Conservation (phyloP, 1,140 invertebrate species). For the Drosophila nikananu region DNA sequence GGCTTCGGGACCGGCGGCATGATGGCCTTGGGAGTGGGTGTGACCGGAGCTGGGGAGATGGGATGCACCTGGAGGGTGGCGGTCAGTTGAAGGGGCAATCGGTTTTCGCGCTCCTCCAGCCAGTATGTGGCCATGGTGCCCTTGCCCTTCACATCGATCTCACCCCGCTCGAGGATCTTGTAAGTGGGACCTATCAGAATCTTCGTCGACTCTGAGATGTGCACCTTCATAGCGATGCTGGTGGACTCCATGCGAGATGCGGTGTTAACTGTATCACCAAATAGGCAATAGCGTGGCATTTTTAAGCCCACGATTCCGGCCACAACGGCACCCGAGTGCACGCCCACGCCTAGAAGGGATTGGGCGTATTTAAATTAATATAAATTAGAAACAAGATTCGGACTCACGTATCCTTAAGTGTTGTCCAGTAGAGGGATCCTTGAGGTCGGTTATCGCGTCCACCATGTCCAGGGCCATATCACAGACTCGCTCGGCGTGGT, state of each 20-base stretch:
- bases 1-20: slow-evolving; percentile 30
- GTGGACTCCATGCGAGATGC: slow-evolving; percentile 97
- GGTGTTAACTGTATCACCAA: slow-evolving; percentile 97
- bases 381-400: neutral
- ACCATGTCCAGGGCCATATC: slow-evolving; percentile 99
- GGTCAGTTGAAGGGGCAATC: slow-evolving; percentile 86
- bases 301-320: slow-evolving; percentile 98
- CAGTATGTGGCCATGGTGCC: slow-evolving; percentile 97
- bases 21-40: slow-evolving; percentile 47
- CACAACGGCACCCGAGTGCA: slow-evolving; percentile 95
- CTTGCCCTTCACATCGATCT: slow-evolving; percentile 95
- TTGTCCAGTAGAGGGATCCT: slow-evolving; percentile 95
- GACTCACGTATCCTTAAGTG: slow-evolving; percentile 92
- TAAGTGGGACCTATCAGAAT: slow-evolving; percentile 92
- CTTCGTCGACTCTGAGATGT: slow-evolving; percentile 95
- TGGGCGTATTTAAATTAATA: neutral
- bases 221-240: slow-evolving; percentile 96
- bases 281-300: slow-evolving; percentile 94
- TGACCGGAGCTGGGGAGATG: slow-evolving; percentile 58
- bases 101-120: slow-evolving; percentile 90
- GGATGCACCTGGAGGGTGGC: slow-evolving; percentile 62
- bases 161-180: slow-evolving; percentile 91
- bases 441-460: slow-evolving; percentile 95
- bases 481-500: slow-evolving; percentile 97
- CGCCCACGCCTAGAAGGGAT: slow-evolving; percentile 88